Base-by-base conservation (phyloP, 2,113 vertebrate species). In the Brachyistius frenatus region DNA sequence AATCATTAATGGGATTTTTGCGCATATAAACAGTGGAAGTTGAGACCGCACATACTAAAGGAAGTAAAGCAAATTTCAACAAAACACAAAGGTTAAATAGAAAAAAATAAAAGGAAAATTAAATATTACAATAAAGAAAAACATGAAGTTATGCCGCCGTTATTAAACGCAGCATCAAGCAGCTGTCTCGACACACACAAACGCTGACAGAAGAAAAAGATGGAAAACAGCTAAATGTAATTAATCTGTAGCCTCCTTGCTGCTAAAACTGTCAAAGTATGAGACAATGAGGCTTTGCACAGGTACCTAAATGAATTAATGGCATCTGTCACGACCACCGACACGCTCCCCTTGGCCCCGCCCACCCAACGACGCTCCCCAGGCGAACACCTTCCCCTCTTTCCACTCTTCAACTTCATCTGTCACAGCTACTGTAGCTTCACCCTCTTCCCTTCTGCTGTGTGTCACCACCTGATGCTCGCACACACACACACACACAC, bases 231-330 rank as follows among this genome's bases (percentile, higher is more conserved):
- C 49, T 77, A 36, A 2, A 77, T 66, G 63, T 66, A 57, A 44
- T 37, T 23, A 64, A 47, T 60, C 50, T 46, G 52, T 52, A 55
- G 66, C 61, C 46, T 53, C 50, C 66, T 30, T n/a, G 53, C 72
- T 72, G 62, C 52, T 31, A 67, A 69, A 77, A 66, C 7, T 85
- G 66, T 53, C 62, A 52, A 46, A 63, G 46, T 62, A 76, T 78
- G 77, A 80, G 77, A 90, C 85, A 73, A 56, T 36, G 60, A 2
- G 79, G 83, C 66, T 49, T 84, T 75, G 88, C 84, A 80, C 66
- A 53, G 76, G 67, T 79, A 93, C 87, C 85, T 86, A 78, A 88
- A 89, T 90, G 88, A 92, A 93, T 92, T 89, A 91, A 88, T 82
- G 88, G 86, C 86, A 91, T 89, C 92, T 90, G 91, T 94, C 92